These are phyloP conservation scores for Sminthurides aquaticus DNA, from an alignment of 2,888 invertebrate genomes.

Conservation along the genomic window DNA sequence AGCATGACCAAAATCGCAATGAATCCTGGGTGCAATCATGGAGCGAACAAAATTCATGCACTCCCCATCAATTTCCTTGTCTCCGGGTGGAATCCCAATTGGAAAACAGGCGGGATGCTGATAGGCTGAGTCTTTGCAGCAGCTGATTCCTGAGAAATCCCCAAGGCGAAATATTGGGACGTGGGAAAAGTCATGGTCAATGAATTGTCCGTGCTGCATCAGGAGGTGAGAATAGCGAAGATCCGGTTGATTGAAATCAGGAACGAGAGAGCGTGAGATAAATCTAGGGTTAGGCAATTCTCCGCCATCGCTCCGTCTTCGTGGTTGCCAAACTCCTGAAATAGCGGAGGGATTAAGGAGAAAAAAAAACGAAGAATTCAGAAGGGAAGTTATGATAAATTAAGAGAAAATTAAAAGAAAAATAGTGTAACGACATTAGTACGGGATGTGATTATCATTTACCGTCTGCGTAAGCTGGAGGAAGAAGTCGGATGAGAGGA, in stretches of 20 bases:
- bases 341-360: not conserved
- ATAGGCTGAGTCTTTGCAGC: slow-evolving; percentile 32
- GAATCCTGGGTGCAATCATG: slow-evolving; percentile 59
- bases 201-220: slow-evolving; percentile 43
- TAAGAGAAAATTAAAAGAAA: no score
- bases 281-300: slow-evolving; percentile 45
- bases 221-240: slow-evolving; percentile 39
- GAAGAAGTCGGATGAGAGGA: slow-evolving; percentile 64
- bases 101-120: slow-evolving; percentile 62
- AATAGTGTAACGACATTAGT: no score
- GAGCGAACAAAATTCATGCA: slow-evolving; percentile 70
- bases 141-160: slow-evolving; percentile 36
- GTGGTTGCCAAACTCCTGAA: slow-evolving; percentile 56
- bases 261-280: slow-evolving; percentile 43
- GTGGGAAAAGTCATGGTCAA: slow-evolving; percentile 43
- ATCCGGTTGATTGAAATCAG: slow-evolving; percentile 44
- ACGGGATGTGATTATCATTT: no score
- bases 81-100: slow-evolving; percentile 55
- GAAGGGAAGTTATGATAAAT: no score
- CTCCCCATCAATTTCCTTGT: slow-evolving; percentile 55
- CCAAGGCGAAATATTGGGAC: slow-evolving; percentile 40
- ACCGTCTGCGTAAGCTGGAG: slow-evolving; percentile 68
- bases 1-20: slow-evolving; percentile 57
- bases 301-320: slow-evolving; percentile 53
- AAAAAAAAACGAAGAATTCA: no score